Conservation (phyloP, 2,888 invertebrate genomes). For the Eupithecia subumbrata region DNA sequence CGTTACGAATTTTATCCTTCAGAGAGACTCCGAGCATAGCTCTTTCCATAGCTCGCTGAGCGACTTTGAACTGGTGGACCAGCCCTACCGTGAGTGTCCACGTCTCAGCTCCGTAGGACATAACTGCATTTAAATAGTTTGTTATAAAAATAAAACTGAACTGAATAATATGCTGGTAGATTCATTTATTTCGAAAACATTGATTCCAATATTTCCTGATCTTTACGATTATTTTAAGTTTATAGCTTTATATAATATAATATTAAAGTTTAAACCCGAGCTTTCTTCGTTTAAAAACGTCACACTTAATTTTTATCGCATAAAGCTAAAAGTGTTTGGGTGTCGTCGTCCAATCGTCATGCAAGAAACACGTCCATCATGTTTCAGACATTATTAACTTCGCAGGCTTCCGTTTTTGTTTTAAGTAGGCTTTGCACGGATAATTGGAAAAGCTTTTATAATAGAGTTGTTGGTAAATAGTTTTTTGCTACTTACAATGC, state of each 20-base stretch:
- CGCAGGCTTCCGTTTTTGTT: slow-evolving; percentile 54
- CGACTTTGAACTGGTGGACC: too few species aligned
- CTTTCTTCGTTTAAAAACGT: slow-evolving; percentile 14
- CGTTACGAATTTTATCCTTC: too few species aligned
- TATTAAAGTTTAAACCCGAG: background rate
- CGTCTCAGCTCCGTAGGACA: too few species aligned
- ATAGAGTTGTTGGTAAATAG: slow-evolving; percentile 12
- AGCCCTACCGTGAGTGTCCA: too few species aligned
- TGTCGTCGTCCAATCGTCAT: slow-evolving; percentile 48
- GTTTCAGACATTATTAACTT: slow-evolving; percentile 59
- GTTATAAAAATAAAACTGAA: background rate
- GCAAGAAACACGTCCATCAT: slow-evolving; percentile 66
- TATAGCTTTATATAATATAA: too few species aligned
- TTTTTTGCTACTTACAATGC: slow-evolving; percentile 10
- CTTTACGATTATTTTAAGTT: background rate
- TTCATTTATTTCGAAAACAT: background rate
- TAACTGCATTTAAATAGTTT: background rate
- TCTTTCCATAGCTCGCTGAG: too few species aligned
- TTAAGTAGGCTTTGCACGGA: slow-evolving; percentile 51
- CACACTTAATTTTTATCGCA: slow-evolving; percentile 30
- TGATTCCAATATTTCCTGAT: too few species aligned
- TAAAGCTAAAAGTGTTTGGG: slow-evolving; percentile 32
- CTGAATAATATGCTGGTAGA: too few species aligned
- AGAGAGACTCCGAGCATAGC: too few species aligned
- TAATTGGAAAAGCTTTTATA: slow-evolving; percentile 45